Percentiles rank a stretch among this genome's conserved stretches.
Conservation (phyloP, 2,797 vertebrate species). For the Hyperoplus immaculatus region DNA sequence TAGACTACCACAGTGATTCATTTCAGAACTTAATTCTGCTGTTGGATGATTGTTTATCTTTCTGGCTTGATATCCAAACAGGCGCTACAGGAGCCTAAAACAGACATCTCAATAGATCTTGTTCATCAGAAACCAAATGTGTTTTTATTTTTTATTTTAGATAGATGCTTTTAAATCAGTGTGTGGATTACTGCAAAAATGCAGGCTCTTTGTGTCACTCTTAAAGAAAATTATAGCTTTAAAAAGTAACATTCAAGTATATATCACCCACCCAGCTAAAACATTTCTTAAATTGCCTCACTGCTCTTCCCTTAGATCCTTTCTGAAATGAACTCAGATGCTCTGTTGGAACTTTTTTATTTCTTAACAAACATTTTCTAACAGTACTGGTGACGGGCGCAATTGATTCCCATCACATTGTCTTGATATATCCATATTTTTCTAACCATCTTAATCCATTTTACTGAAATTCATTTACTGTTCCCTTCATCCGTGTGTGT, state of each 20-base stretch:
- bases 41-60: conserved; percentile 8
- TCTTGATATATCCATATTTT: conserved; percentile 24
- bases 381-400: conserved; percentile 9
- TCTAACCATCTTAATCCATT: conserved; percentile 14
- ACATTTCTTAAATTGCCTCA: conserved; percentile 1
- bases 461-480: conserved; percentile 25
- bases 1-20: conserved; percentile 15
- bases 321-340: neutral
- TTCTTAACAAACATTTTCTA: conserved; percentile 17
- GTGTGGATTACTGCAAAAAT: neutral
- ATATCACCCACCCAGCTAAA: neutral
- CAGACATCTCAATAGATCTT: neutral
- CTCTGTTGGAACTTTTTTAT: conserved; percentile 14
- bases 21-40: conserved; percentile 24
- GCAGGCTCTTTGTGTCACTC: neutral
- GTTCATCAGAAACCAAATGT: conserved; percentile 1
- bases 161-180: neutral
- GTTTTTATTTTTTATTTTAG: neutral
- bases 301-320: neutral
- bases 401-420: conserved; percentile 6
- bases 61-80: conserved; percentile 8
- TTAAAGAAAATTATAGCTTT: neutral
- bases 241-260: neutral
- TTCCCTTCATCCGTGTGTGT: conserved; percentile 1
- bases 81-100: neutral